phyloP scores from a whole-genome alignment of 2,113 vertebrate genomes.

The Dicrurus megarhynchus region DNA sequence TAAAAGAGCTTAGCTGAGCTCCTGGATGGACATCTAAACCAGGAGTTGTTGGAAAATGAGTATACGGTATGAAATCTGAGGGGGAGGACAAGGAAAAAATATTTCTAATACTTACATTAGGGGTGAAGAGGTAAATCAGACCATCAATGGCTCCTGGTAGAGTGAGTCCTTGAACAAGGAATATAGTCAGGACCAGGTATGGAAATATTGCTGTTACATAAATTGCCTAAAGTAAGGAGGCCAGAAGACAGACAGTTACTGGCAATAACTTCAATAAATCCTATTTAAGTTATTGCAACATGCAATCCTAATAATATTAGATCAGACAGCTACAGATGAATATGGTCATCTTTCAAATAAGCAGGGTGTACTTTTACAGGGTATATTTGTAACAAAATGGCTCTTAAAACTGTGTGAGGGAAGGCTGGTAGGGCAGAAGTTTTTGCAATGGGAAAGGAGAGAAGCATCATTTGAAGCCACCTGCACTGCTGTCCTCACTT shows the following conservation, averaged over 20 bases:
- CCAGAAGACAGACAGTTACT: background rate
- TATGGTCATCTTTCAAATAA: background rate
- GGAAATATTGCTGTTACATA: slow-evolving; percentile 89
- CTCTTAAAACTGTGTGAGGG: background rate
- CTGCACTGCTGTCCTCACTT: rapidly evolving
- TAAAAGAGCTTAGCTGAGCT: background rate
- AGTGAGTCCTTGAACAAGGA: slow-evolving; percentile 84
- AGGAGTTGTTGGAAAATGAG: background rate
- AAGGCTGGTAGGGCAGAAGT: background rate
- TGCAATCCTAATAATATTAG: background rate
- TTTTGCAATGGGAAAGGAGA: background rate
- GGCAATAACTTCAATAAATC: background rate
- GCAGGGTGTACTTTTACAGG: background rate
- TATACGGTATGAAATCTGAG: background rate
- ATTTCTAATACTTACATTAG: slow-evolving; percentile 75
- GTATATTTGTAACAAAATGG: background rate
- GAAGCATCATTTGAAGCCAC: background rate
- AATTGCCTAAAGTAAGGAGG: slow-evolving; percentile 74
- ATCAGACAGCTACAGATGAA: background rate
- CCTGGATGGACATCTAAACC: background rate
- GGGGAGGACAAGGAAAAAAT: background rate
- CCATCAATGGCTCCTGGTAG: slow-evolving; percentile 85
- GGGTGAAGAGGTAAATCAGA: slow-evolving; percentile 86
- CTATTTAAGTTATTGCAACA: background rate
- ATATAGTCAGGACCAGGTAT: slow-evolving; percentile 87